Evolutionary conservation across 2,113 vertebrate genomes (phyloP).

Genomic region (Pitta sordida): DNA sequence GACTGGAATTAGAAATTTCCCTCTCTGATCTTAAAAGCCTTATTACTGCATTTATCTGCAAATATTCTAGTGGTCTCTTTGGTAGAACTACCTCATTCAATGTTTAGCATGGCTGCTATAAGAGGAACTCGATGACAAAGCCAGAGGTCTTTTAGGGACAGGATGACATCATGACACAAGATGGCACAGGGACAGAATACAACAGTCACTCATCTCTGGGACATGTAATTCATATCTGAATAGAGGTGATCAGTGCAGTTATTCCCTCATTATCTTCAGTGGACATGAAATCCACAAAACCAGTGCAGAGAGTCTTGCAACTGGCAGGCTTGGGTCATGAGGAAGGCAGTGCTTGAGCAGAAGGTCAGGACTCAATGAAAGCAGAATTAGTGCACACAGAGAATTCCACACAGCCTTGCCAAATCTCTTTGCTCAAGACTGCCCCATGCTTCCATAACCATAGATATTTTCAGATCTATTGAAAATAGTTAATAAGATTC

Average conservation of each 20-base stretch:
- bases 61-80: not conserved
- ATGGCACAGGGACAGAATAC: not conserved
- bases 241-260: not conserved
- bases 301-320: not conserved
- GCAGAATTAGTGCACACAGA: not conserved
- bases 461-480: not conserved
- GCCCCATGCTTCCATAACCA: not conserved
- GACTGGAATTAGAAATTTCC: not conserved
- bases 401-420: not conserved
- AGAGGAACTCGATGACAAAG: not conserved
- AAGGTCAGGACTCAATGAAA: not conserved
- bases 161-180: not conserved
- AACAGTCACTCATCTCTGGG: not conserved
- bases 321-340: not conserved
- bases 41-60: no score
- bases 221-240: not conserved
- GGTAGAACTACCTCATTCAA: not conserved
- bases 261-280: not conserved
- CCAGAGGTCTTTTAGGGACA: not conserved
- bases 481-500: not conserved
- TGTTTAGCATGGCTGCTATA: rapidly evolving
- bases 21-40: not conserved
- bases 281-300: not conserved
- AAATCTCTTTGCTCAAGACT: not conserved
- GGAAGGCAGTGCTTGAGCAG: not conserved